These are phyloP conservation scores for Amia ocellicauda DNA, from an alignment of 2,113 vertebrate species.

Conservation along the genomic window DNA sequence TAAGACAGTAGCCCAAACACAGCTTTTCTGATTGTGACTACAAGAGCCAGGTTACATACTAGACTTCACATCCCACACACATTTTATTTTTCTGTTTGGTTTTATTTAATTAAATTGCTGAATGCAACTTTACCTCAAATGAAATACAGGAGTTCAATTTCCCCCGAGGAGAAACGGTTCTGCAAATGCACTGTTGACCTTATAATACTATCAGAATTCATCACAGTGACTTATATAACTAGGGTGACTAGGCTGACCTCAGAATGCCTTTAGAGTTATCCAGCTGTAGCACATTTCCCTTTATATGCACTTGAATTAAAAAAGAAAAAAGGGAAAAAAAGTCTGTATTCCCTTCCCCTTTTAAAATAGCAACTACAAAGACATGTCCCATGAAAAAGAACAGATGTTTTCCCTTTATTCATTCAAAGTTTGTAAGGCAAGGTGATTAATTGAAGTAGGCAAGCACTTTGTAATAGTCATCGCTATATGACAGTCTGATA, in stretches of 20 bases:
- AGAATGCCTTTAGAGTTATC: slow-evolving; percentile 31
- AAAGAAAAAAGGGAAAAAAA: slow-evolving; percentile 27
- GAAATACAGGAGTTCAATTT: slow-evolving; percentile 1
- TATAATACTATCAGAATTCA: slow-evolving; percentile 35
- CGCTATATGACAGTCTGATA: too few relatives aligned
- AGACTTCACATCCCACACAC: too few relatives aligned
- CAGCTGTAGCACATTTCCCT: slow-evolving; percentile 20
- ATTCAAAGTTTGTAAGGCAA: background rate
- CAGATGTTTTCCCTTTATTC: background rate
- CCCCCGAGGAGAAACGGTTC: background rate
- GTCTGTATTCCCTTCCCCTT: too few relatives aligned
- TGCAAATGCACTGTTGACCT: slow-evolving; percentile 41
- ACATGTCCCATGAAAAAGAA: background rate
- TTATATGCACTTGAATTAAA: slow-evolving; percentile 34
- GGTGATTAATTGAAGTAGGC: background rate
- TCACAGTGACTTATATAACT: slow-evolving; percentile 51
- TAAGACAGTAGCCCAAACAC: too few relatives aligned
- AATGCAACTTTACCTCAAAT: slow-evolving; percentile 2
- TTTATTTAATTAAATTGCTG: background rate
- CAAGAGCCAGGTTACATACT: too few relatives aligned
- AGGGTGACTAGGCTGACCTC: slow-evolving; percentile 7
- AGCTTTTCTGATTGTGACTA: too few relatives aligned
- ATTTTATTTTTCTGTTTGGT: background rate
- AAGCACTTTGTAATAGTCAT: background rate
- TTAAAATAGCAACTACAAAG: too few relatives aligned